Conservation (phyloP, 1,140 invertebrate genomes). For the Papilio polyxenes region DNA sequence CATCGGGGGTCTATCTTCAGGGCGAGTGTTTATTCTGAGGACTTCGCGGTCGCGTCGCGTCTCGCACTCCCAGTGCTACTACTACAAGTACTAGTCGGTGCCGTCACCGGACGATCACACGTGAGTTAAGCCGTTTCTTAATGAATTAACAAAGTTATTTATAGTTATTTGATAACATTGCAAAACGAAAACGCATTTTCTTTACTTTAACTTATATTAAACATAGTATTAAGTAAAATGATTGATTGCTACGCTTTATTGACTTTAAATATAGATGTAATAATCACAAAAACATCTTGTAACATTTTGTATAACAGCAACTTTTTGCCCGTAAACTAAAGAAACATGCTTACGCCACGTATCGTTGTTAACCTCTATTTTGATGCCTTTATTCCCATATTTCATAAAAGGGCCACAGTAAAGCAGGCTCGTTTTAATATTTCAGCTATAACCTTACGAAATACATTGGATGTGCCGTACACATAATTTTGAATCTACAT, state of each 20-base stretch:
- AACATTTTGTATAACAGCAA: conserved; percentile 10
- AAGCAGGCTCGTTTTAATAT: conserved; percentile 34
- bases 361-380: conserved; percentile 29
- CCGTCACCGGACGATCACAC: no score
- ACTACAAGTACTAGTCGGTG: no score
- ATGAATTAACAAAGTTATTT: no score
- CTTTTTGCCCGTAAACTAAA: conserved; percentile 17
- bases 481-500: conserved; percentile 49
- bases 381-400: conserved; percentile 38
- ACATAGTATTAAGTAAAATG: neutral
- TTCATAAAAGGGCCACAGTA: conserved; percentile 35
- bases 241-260: neutral
- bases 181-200: neutral
- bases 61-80: no score
- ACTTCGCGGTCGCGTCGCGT: no score
- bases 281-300: neutral
- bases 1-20: no score
- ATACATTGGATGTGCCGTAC: conserved; percentile 36
- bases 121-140: no score
- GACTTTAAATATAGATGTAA: neutral
- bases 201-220: neutral
- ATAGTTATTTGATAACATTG: neutral
- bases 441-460: conserved; percentile 35
- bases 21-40: no score
- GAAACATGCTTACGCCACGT: conserved; percentile 5